A percentile compares a stretch with the other conserved stretches of the same genome.
phyloP scores from a whole-genome alignment of 2,888 invertebrate genomes.

The Endomychus coccineus region DNA sequence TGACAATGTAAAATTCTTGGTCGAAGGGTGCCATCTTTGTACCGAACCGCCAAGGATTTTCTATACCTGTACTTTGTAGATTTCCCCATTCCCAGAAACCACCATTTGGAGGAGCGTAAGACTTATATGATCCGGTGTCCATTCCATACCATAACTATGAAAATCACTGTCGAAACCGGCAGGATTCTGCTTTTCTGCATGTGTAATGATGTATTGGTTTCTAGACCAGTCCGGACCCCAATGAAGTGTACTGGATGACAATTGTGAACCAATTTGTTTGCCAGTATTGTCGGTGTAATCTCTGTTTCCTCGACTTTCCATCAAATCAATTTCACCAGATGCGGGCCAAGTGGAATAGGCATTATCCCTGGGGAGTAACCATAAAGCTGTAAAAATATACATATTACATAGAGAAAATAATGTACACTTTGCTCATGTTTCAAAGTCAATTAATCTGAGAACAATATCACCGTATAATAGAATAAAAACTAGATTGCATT shows the following conservation, averaged over 20 bases:
- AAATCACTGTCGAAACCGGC: constrained; percentile 51
- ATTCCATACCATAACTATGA: constrained; percentile 59
- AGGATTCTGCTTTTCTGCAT: constrained; percentile 39
- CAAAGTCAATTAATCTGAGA: too few relatives aligned
- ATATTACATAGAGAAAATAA: too few relatives aligned
- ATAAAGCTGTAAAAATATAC: constrained; percentile 48
- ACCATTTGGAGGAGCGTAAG: constrained; percentile 48
- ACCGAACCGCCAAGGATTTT: constrained; percentile 50
- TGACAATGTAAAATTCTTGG: constrained; percentile 55
- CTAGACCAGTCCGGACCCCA: constrained; percentile 54
- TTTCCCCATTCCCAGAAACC: constrained; percentile 62
- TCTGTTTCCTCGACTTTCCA: constrained; percentile 57
- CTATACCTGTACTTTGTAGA: constrained; percentile 45
- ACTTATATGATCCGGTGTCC: constrained; percentile 51
- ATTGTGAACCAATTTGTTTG: constrained; percentile 53
- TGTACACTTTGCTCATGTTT: too few relatives aligned
- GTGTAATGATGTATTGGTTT: constrained; percentile 50
- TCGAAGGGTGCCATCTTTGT: constrained; percentile 58
- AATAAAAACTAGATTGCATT: too few relatives aligned
- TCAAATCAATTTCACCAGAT: constrained; percentile 63
- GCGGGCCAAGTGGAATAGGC: constrained; percentile 60
- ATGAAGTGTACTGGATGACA: constrained; percentile 56
- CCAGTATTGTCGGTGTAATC: constrained; percentile 37
- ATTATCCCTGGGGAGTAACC: constrained; percentile 58
- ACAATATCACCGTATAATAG: too few relatives aligned